Evolutionary conservation across 1,140 invertebrate species (phyloP), one percentile per base, ranked within the genome.

Genomic region (Drosophila busckii): DNA sequence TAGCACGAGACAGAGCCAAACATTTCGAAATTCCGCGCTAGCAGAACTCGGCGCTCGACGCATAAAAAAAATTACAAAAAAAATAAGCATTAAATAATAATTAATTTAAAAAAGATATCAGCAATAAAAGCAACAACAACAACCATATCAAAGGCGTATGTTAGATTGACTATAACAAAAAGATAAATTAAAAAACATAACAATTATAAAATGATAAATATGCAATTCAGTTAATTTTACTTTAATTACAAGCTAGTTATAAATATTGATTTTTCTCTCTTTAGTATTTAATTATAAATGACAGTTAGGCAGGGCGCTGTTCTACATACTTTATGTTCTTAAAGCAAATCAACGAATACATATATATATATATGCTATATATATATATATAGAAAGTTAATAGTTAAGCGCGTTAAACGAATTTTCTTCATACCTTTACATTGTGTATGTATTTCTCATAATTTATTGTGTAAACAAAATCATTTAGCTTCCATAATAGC

Each of bases 131-230:
- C 80, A 84, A 84, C 78, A 70, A 55, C 56, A 84, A 78, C 80
- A 84, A 84, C 80, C 80, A 84, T 84, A 84, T 84, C 80, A 84
- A 84, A 78, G 78, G 80, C 80, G 80, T 84, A 84, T 82, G 75
- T 82, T 82, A 82, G 65, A 83, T 82, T 69, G 66, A 59, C 41
- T 58, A 75, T 63, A 80, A 78, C 42, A 60, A 55, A 44, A 66
- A 55, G 17, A 34, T n/a, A 56, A 54, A 26, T 28, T 22, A 56
- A 45, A 40, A 68, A 31, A 38, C 45, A 46, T 40, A 31, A 64
- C 32, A 40, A 58, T 35, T 38, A 40, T 28, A 31, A 53, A 50
- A 50, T 34, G 41, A 55, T 40, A 50, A 38, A 54, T 16, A 48
- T 38, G 17, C 46, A 35, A 58, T 22, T 22, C 38, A 41, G 38